Conservation (phyloP, 2,113 vertebrate species). For the Peromyscus californicus region DNA sequence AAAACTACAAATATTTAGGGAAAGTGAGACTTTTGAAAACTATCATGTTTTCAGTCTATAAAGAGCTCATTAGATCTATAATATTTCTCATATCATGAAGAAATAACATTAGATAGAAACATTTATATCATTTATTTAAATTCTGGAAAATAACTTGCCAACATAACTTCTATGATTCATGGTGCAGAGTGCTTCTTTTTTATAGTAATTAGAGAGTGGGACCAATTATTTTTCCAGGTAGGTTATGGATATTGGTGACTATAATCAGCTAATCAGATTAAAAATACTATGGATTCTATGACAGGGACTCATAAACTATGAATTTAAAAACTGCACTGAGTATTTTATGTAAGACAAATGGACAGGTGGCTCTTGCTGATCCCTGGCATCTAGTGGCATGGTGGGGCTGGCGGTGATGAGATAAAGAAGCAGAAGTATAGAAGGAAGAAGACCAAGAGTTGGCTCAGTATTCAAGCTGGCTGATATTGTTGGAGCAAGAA, state of each 20-base stretch:
- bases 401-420: accelerated
- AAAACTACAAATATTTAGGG: background rate
- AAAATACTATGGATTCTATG: background rate
- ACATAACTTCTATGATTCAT: background rate
- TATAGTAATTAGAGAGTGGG: background rate
- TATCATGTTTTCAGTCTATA: background rate
- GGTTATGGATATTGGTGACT: background rate
- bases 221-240: conserved; percentile 18
- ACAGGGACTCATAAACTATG: background rate
- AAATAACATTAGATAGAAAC: background rate
- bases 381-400: background rate
- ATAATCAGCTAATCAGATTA: background rate
- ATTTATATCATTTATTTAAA: background rate
- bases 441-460: background rate
- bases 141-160: background rate
- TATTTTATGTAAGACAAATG: background rate
- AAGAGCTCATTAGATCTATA: background rate
- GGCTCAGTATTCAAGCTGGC: background rate
- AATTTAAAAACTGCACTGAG: background rate
- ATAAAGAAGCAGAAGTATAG: background rate
- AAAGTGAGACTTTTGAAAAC: background rate
- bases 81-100: background rate
- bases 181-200: background rate
- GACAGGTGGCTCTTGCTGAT: background rate
- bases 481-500: background rate